Base-by-base conservation (phyloP, 2,888 invertebrate genomes). In the Eudemis profundana region DNA sequence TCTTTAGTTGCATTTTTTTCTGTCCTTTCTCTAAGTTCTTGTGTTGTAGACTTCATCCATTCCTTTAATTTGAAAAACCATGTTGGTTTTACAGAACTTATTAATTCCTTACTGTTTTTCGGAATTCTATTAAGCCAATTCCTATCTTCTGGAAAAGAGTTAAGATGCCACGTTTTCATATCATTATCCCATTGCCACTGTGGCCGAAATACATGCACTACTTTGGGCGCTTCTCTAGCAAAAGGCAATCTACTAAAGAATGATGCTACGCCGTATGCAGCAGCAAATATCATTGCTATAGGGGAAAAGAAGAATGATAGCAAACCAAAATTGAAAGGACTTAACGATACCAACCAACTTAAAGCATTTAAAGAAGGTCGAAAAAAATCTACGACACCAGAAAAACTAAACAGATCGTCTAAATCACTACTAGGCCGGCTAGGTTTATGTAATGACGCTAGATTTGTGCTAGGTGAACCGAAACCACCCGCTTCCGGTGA, bases 181-280 rank as follows among this genome's bases (percentile, higher is more conserved):
- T 89, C 82, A 36, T 93, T 87, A 75, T 94, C 93, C 93, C 93
- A 94, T 70, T 91, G 92, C 93, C 94, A 93, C 14, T 93, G 88
- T 19, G 94, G 93, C 49, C 79, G 87, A 66, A 92, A 87, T 1
- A 87, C 66, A 73, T 83, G 75, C 70, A 91, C 78, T 67, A 83
- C 64, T 74, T 88, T 83, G 7, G 90, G 87, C 17, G 90, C 85
- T 73, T 90, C 84, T 70, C 92, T 83, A 1, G 82, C 92, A 49
- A 87, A 89, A 0, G 95, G 94, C 93, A 93, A 95, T 0, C 95
- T 95, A 62, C 95, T 93, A 68, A 95, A 83, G 47, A 95, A 89
- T 0, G 95, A 90, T 0, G 94, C 93, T 14, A 94, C 78, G 0
- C 95, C 93, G 12, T 95, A 93, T 0, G 94, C 90, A 0, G 95